These are phyloP conservation scores for Heliconius himera DNA, from an alignment of 1,140 invertebrate genomes.

Conservation along the genomic window DNA sequence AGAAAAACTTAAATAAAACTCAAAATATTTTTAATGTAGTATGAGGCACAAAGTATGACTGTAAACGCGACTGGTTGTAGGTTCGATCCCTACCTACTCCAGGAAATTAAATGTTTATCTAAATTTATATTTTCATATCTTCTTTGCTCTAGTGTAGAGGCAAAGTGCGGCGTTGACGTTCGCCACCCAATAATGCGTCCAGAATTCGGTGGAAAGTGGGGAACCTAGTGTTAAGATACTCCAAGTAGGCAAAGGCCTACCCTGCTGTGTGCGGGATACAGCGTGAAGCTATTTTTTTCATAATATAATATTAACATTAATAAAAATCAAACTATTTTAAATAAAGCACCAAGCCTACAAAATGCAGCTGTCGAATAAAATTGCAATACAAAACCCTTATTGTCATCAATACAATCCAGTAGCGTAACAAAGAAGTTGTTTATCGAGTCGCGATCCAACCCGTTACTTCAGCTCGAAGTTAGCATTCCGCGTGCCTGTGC, in stretches of 20 bases:
- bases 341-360: background rate
- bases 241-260: too few species aligned
- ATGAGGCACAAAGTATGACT: too few species aligned
- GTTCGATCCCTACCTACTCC: too few species aligned
- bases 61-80: too few species aligned
- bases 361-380: slow-evolving; percentile 20
- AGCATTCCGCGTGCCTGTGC: slow-evolving; percentile 68
- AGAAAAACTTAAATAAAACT: background rate
- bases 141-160: too few species aligned
- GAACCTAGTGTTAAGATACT: too few species aligned
- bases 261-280: too few species aligned
- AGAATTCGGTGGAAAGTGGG: background rate
- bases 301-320: background rate
- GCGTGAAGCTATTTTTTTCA: background rate
- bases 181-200: too few species aligned
- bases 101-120: too few species aligned
- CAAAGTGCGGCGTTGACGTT: too few species aligned
- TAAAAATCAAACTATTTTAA: background rate
- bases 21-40: too few species aligned
- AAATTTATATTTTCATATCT: too few species aligned
- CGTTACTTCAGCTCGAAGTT: slow-evolving; percentile 65
- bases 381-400: slow-evolving; percentile 31
- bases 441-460: slow-evolving; percentile 44
- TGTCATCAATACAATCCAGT: slow-evolving; percentile 37
- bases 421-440: slow-evolving; percentile 35